phyloP scores from a whole-genome alignment of 1,140 invertebrate species.

The Littorina saxatilis region DNA sequence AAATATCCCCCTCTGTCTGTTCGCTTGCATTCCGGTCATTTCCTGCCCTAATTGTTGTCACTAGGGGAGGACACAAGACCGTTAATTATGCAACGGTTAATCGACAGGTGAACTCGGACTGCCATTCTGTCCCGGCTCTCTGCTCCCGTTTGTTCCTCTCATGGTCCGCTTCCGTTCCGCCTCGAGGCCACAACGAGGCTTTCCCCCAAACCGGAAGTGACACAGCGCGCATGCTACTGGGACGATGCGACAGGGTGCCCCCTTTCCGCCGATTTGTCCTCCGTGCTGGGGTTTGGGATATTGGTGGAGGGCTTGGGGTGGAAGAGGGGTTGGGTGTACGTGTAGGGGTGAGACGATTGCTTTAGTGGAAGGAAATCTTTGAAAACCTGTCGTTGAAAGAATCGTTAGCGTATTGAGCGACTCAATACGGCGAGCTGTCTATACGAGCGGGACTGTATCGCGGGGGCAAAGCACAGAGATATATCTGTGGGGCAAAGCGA shows the following conservation, averaged over 20 bases:
- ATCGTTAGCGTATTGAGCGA: constrained; percentile 28
- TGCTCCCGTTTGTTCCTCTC: neutral
- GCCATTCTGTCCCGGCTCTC: neutral
- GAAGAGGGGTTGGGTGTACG: neutral
- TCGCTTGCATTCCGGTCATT: neutral
- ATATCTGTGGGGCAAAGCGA: no score
- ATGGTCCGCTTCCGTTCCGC: constrained; percentile 22
- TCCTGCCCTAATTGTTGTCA: constrained; percentile 7
- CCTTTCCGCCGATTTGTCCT: constrained; percentile 27
- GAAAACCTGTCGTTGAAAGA: constrained; percentile 16
- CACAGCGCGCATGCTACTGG: constrained; percentile 6
- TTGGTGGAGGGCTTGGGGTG: neutral
- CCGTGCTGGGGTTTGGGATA: no score
- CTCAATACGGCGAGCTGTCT: constrained; percentile 24
- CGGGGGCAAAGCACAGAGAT: no score
- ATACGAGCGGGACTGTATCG: constrained; percentile 14
- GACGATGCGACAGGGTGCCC: constrained; percentile 11
- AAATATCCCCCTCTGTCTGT: no score
- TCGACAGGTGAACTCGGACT: neutral
- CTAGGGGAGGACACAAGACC: constrained; percentile 2
- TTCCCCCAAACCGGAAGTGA: constrained; percentile 29
- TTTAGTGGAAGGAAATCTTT: neutral
- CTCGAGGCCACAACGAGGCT: constrained; percentile 20
- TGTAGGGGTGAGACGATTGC: neutral
- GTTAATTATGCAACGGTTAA: constrained; percentile 13